Evolutionary conservation across 2,113 vertebrate genomes (phyloP).

Genomic region (Calidris pugnax): DNA sequence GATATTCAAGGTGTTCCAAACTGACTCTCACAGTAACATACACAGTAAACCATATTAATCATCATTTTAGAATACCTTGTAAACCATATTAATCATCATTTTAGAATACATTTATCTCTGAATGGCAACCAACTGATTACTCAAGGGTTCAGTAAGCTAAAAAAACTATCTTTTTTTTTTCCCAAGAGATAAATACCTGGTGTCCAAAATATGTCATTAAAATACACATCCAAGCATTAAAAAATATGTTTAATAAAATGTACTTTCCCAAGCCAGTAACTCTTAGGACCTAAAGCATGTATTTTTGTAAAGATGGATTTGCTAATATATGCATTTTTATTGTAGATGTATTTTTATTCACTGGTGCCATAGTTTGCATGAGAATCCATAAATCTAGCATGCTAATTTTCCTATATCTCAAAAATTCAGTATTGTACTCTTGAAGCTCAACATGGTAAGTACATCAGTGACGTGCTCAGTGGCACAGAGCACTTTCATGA

Average conservation of each 20-base stretch:
- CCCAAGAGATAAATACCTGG: not conserved
- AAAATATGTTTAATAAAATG: not conserved
- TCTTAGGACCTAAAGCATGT: not conserved
- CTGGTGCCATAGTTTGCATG: not conserved
- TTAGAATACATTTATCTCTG: constrained; percentile 15
- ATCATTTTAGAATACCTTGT: constrained; percentile 10
- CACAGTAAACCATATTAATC: constrained; percentile 9
- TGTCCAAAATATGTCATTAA: not conserved
- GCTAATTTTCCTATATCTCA: not conserved
- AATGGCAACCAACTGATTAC: not conserved
- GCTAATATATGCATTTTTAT: not conserved
- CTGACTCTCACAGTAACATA: constrained; percentile 14
- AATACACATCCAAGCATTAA: not conserved
- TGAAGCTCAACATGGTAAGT: not conserved
- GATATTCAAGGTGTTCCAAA: constrained; percentile 5
- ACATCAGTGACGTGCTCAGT: not conserved
- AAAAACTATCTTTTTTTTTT: not conserved
- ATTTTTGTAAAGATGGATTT: not conserved
- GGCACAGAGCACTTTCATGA: not conserved
- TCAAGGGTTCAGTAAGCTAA: constrained; percentile 3
- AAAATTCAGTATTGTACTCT: not conserved
- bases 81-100: constrained; percentile 5
- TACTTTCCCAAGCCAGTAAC: not conserved
- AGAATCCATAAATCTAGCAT: not conserved
- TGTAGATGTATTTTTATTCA: not conserved